These are phyloP conservation scores for Coregonus suidteri DNA, from an alignment of 2,797 vertebrate species.

Conservation along the genomic window DNA sequence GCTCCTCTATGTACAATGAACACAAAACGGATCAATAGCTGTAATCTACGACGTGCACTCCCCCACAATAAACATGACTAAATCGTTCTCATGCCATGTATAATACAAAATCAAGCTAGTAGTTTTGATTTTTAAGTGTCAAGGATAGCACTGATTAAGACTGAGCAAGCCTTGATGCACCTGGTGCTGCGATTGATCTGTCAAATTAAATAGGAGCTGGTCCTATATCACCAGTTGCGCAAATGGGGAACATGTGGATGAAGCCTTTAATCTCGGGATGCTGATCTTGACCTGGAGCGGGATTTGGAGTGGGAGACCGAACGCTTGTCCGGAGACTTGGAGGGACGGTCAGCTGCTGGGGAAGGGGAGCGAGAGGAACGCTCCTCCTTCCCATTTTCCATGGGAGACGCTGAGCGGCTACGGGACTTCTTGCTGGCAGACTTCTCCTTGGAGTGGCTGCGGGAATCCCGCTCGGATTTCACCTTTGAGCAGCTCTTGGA, in stretches of 20 bases:
- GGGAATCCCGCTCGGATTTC: slow-evolving; percentile 84
- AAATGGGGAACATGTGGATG: neutral
- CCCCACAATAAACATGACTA: neutral
- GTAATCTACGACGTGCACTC: neutral
- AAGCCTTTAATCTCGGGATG: slow-evolving; percentile 71
- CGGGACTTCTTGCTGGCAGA: slow-evolving; percentile 81
- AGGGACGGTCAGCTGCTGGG: slow-evolving; percentile 73
- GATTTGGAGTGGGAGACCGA: slow-evolving; percentile 59
- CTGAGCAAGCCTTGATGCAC: neutral
- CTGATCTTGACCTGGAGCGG: slow-evolving; percentile 79
- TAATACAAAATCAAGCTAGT: slow-evolving; percentile 28
- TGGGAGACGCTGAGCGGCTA: slow-evolving; percentile 85
- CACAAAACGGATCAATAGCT: neutral
- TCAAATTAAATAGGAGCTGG: slow-evolving; percentile 30
- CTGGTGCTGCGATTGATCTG: neutral
- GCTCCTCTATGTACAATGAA: neutral
- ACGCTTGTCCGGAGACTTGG: slow-evolving; percentile 83
- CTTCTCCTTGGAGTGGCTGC: slow-evolving; percentile 87
- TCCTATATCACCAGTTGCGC: neutral
- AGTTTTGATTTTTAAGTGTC: slow-evolving; percentile 8
- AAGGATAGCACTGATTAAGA: slow-evolving; percentile 19
- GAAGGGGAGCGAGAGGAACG: slow-evolving; percentile 75
- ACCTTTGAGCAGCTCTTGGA: slow-evolving; percentile 90
- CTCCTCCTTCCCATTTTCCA: slow-evolving; percentile 88
- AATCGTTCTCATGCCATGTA: slow-evolving; percentile 25